These are phyloP conservation scores for Peromyscus californicus DNA, from an alignment of 2,113 vertebrate genomes.

Conservation along the genomic window DNA sequence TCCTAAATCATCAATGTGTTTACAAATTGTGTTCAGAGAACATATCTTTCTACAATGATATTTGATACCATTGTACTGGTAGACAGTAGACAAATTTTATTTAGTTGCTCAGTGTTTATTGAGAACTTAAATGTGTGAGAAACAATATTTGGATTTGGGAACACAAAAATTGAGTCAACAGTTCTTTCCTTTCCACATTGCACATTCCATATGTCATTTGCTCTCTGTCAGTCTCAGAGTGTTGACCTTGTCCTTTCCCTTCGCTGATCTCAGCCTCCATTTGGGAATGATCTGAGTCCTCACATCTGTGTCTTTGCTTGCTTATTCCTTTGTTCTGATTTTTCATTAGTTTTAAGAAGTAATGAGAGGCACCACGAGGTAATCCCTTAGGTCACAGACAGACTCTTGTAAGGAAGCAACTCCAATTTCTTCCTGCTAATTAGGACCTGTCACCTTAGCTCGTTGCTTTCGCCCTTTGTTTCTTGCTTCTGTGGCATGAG, in stretches of 20 bases:
- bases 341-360: neutral
- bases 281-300: neutral
- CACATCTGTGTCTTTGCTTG: neutral
- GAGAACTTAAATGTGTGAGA: neutral
- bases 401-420: neutral
- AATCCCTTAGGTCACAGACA: neutral
- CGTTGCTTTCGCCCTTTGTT: neutral
- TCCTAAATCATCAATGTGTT: neutral
- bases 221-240: neutral
- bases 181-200: neutral
- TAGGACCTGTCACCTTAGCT: neutral
- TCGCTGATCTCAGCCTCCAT: neutral
- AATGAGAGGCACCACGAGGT: neutral
- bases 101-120: neutral
- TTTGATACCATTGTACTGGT: neutral
- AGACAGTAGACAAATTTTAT: neutral
- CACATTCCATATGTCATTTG: neutral
- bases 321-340: neutral
- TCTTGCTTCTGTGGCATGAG: neutral
- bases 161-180: neutral
- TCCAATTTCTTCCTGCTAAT: neutral
- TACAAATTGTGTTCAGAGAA: constrained; percentile 16
- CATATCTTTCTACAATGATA: neutral
- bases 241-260: neutral
- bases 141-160: neutral